Evolutionary conservation across 2,113 vertebrate genomes (phyloP), one percentile per base, ranked within the genome.

Genomic region (Micronycteris hirsuta): DNA sequence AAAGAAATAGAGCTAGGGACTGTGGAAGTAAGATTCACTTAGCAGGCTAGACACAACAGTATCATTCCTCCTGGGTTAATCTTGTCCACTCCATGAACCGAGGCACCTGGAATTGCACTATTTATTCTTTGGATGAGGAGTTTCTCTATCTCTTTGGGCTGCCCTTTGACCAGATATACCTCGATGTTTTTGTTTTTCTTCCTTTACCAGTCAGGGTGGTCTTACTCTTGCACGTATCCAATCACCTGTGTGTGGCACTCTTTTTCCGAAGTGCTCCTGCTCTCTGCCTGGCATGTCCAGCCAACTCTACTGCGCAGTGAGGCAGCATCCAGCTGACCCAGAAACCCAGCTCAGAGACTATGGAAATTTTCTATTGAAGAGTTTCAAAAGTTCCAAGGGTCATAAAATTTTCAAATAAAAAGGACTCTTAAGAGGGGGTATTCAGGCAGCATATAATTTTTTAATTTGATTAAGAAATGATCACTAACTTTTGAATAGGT

Each of bases 341-440:
- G 41, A 65, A 65, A 54, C 6, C 26, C 67, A 82, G 43, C 31
- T 91, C 63, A 45, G 7, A 78, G 63, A 71, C 13, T 28, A 45
- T 7, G 2, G 45, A 65, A 58, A 84, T 80, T 89, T 92, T 89
- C 58, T 83, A 19, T 16, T 61, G 43, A 94, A 93, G 15, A 86
- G 45, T 65, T 70, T 94, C 12, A 61, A n/a, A 92, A 86, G 61
- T 91, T 93, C 41, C 33, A 74, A 96, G 36, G 67, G 80, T 49
- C 63, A 22, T 70, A 58, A 58, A 71, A 38, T 0, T 56, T 94
- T 92, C 38, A 73, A 86, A 81, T 85, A 82, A 82, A 80, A 95
- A 56, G 28, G 43, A 73, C 8, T 63, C 68, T 81, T 10, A 49
- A 70, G 43, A 78, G 19, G 61, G 41, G 47, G 24, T n/a, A 73